phyloP scores from a whole-genome alignment of 2,888 invertebrate genomes.

The Melanotus villosus region DNA sequence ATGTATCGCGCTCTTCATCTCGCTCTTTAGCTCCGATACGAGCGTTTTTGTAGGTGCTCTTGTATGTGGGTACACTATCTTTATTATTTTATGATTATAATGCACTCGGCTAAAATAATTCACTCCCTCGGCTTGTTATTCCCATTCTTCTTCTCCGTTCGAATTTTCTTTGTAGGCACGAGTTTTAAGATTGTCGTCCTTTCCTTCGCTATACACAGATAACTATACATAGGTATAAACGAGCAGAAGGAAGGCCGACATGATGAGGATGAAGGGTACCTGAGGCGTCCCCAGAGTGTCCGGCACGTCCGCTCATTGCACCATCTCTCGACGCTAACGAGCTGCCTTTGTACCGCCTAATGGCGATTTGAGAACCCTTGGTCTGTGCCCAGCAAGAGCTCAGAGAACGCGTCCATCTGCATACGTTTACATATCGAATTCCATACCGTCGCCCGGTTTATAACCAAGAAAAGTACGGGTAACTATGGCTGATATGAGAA shows the following conservation, averaged over 20 bases:
- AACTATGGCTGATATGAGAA: conserved; percentile 53
- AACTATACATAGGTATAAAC: too few species aligned
- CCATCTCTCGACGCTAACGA: conserved; percentile 64
- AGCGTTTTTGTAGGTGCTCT: conserved; percentile 56
- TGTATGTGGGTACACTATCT: conserved; percentile 59
- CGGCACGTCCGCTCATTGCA: conserved; percentile 59
- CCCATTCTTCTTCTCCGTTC: conserved; percentile 13
- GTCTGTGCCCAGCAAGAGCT: conserved; percentile 37
- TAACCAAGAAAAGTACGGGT: conserved; percentile 53
- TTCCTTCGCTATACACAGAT: too few species aligned
- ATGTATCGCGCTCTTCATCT: conserved; percentile 61
- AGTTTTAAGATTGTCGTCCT: neutral
- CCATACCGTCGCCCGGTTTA: conserved; percentile 50
- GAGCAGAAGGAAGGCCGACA: conserved; percentile 49
- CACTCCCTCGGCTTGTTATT: conserved; percentile 32
- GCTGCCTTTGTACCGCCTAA: conserved; percentile 65
- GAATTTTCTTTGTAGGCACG: neutral
- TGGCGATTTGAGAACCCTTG: conserved; percentile 65
- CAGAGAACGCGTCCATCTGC: conserved; percentile 51
- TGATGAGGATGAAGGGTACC: conserved; percentile 65
- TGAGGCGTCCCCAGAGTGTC: conserved; percentile 65
- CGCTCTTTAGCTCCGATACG: conserved; percentile 57
- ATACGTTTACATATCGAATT: conserved; percentile 59
- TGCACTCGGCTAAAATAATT: conserved; percentile 41
- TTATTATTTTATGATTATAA: conserved; percentile 63